These are phyloP conservation scores for Drosophila anomelani DNA, from an alignment of 2,888 invertebrate species.

Conservation along the genomic window DNA sequence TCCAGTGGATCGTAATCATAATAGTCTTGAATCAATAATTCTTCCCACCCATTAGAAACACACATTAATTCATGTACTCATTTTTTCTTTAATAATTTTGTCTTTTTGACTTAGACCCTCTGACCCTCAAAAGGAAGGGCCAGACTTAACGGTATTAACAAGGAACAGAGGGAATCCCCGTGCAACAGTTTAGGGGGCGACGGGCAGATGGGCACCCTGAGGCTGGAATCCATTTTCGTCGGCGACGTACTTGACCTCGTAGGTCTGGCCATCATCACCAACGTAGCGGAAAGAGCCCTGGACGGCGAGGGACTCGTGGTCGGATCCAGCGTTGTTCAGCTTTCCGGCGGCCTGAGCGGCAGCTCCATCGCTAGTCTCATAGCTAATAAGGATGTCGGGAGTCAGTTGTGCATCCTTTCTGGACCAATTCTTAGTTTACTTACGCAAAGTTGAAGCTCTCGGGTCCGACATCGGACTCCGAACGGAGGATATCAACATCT, in stretches of 20 bases:
- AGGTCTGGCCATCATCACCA: conserved; percentile 86
- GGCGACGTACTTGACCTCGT: conserved; percentile 58
- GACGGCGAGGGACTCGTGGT: conserved; percentile 85
- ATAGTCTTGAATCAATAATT: not conserved
- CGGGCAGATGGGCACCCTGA: conserved; percentile 85
- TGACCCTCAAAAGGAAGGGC: not conserved
- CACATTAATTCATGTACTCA: conserved; percentile 1
- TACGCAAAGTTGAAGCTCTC: conserved; percentile 85
- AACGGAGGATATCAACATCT: conserved; percentile 53
- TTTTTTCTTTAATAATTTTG: conserved; percentile 18
- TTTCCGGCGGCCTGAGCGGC: conserved; percentile 85
- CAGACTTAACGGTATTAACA: conserved; percentile 11
- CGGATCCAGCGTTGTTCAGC: conserved; percentile 85
- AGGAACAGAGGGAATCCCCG: conserved; percentile 8
- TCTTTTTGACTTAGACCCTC: conserved; percentile 9
- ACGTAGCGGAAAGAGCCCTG: conserved; percentile 86
- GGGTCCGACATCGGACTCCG: conserved; percentile 81
- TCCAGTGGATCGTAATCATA: conserved; percentile 22
- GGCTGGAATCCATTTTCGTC: conserved; percentile 85
- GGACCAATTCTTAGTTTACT: conserved; percentile 1
- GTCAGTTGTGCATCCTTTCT: not conserved
- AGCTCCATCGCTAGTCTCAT: conserved; percentile 85
- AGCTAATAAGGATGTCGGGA: conserved; percentile 22
- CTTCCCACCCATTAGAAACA: not conserved
- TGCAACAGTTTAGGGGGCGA: conserved; percentile 28